Base-by-base conservation (phyloP, 2,888 invertebrate species). In the Lycocerus yunnanus region DNA sequence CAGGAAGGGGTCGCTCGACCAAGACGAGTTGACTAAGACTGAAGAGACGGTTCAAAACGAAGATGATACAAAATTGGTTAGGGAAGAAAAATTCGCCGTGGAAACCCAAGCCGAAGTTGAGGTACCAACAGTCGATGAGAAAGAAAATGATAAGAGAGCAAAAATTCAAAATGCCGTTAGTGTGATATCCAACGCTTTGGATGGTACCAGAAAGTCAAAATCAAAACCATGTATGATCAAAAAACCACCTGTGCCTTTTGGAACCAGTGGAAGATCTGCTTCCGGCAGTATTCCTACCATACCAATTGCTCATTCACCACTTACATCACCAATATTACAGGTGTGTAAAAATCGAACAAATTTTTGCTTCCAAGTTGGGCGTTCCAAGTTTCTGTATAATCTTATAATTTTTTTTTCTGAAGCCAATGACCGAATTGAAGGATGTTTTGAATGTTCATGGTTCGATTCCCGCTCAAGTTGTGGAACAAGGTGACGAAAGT, bases 171-270 rank as follows among this genome's bases (percentile, higher is more conserved):
- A 92, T 80, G 93, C 93, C 1, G 90, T 93, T 70, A 92, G 91
- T 83, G 92, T 93, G 81, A 93, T 93, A 78, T 92, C 93, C 78
- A 90, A 91, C 84, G 93, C 93, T 80, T 92, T 93, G 83, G 87
- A 87, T 74, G 87, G 87, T 63, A 82, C 87, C 10, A 83, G 87
- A 73, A 88, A 87, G 82, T 87, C 86, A 8, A 87, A 87, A 81
- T 87, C 87, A 3, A 80, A 86, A 60, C 87, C 87, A n/a, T 86
- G 86, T 74, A 85, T 88, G 82, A 82, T 83, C 73, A 82, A 86
- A 69, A 93, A 93, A 88, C 93, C 93, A 69, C 92, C 92, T 1
- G 89, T 92, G 81, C 91, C 92, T 81, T 92, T 91, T 87, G 91
- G 92, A 15, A 84, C 84, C 21, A 84, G 87, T 79, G 89, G 89